Evolutionary conservation across 1,140 invertebrate genomes (phyloP), one percentile per base, ranked within the genome.

Genomic region (Pseudobourletiella spinata): DNA sequence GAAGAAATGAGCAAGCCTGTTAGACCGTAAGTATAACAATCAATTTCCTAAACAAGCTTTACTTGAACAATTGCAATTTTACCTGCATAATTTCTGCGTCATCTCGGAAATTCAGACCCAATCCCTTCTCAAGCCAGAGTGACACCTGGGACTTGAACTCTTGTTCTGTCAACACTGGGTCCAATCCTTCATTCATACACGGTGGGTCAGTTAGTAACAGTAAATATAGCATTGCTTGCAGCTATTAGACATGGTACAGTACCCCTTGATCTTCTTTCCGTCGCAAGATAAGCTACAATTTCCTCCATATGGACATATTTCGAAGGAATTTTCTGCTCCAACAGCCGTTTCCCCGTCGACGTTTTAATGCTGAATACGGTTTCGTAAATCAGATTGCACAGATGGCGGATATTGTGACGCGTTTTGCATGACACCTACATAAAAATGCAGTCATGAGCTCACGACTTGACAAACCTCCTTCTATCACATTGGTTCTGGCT

Each of bases 221-320:
- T 8, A 61, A 59, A 14, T 18, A n/a, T n/a, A n/a, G n/a, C n/a
- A n/a, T n/a, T n/a, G n/a, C n/a, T n/a, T n/a, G n/a, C n/a, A n/a
- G n/a, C n/a, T n/a, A n/a, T n/a, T n/a, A n/a, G n/a, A n/a, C n/a
- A n/a, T n/a, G n/a, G n/a, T n/a, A n/a, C n/a, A n/a, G n/a, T 54
- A 59, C 64, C 59, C 46, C 56, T 54, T 3, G 72, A 74, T 61
- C 73, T 69, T 61, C 77, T 66, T 64, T 95, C 91, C 18, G 82
- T 78, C 0, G 89, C 87, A 58, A 95, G 79, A 60, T 87, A 81
- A 59, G 83, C 81, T 0, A 96, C 84, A 25, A 95, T 89, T 71
- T 97, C 92, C 77, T 98, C 93, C 25, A 99, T 75, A 2, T 89
- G 89, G 24, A 98, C 78, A 76, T 98, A 99, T 55, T 89, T 94